These are phyloP conservation scores for Eupsilia transversa DNA, from an alignment of 2,888 invertebrate genomes.

Conservation along the genomic window DNA sequence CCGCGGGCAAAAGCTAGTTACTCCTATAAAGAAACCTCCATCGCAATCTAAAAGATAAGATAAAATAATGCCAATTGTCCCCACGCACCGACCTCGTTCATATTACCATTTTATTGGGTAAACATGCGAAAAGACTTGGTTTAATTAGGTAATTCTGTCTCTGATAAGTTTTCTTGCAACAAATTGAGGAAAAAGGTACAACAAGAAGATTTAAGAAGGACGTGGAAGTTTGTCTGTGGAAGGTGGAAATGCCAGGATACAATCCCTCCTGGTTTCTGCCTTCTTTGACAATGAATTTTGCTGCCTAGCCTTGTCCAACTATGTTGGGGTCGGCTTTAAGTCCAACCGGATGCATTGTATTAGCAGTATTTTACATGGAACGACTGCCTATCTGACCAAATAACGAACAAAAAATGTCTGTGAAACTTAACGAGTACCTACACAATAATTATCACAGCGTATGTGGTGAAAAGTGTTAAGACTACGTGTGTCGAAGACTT, in stretches of 20 bases:
- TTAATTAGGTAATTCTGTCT: slow-evolving; percentile 63
- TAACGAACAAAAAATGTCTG: background rate
- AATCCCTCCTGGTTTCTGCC: no score
- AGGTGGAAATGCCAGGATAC: no score
- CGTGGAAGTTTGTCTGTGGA: slow-evolving; percentile 11
- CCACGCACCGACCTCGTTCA: slow-evolving; percentile 49
- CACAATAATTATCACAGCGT: no score
- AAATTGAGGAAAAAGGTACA: slow-evolving; percentile 62
- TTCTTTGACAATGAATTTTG: slow-evolving; percentile 4
- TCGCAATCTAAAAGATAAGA: slow-evolving; percentile 56
- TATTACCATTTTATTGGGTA: slow-evolving; percentile 62
- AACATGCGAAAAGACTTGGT: slow-evolving; percentile 55
- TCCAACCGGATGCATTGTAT: background rate
- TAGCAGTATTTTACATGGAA: background rate
- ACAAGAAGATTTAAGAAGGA: slow-evolving; percentile 30
- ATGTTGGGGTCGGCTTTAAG: background rate
- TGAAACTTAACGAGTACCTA: background rate
- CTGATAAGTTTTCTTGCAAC: slow-evolving; percentile 60
- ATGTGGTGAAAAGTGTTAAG: background rate
- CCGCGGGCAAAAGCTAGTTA: background rate
- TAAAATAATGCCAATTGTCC: slow-evolving; percentile 51
- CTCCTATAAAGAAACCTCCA: slow-evolving; percentile 31
- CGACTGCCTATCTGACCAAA: background rate
- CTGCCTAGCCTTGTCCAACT: background rate
- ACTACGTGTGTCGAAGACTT: background rate